phyloP scores from a whole-genome alignment of 2,888 invertebrate species.

The Dromius quadrimaculatus region DNA sequence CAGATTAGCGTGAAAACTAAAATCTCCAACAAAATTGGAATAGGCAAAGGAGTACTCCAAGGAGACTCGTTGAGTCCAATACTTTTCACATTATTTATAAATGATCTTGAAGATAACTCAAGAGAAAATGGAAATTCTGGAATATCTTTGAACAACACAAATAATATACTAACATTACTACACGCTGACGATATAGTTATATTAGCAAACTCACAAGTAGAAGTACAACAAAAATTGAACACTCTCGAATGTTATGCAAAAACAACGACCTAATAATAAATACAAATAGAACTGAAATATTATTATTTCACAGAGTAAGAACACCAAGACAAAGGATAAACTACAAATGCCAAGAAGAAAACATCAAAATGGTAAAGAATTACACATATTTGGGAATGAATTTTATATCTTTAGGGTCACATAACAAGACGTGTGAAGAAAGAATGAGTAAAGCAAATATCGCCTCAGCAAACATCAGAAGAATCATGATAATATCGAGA shows the following conservation, averaged over 20 bases:
- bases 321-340: background rate
- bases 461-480: background rate
- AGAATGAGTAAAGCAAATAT: background rate
- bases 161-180: background rate
- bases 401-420: background rate
- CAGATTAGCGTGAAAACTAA: constrained; percentile 3
- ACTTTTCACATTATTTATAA: too few relatives aligned
- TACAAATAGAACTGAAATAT: background rate
- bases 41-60: background rate
- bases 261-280: background rate
- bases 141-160: background rate
- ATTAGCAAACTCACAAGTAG: background rate
- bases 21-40: constrained; percentile 1
- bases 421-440: constrained; percentile 3
- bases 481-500: background rate
- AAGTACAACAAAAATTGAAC: background rate
- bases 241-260: background rate
- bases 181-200: background rate
- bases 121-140: background rate
- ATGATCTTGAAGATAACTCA: too few relatives aligned
- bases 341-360: background rate
- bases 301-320: background rate
- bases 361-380: background rate
- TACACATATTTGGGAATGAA: too few relatives aligned
- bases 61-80: background rate